Base-by-base conservation (phyloP, 2,113 vertebrate genomes). In the Upupa epops region DNA sequence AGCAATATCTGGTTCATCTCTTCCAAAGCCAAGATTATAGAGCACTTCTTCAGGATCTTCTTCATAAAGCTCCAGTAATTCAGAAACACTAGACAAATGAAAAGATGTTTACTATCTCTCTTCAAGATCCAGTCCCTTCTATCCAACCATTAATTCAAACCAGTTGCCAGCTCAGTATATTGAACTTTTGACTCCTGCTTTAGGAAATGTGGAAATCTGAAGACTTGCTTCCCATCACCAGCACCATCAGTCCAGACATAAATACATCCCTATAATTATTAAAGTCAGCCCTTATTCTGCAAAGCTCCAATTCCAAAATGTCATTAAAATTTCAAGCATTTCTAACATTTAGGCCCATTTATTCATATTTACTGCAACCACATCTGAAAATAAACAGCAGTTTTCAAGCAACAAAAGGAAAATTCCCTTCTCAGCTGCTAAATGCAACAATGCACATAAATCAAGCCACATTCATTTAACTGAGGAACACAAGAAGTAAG, bases 31-130 rank as follows among this genome's bases (percentile, higher is more conserved):
- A 48, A 99, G 98, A 96, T 99, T 99, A 87, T 99, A 98, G 14
- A 99, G 98, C 74, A 99, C 97, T 97, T 99, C 99, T 96, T 99
- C 99, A 8, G 99, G 99, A 95, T 99, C 99, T 95, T 99, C 99
- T 80, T 99, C 99, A 65, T 99, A 99, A 89, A 99, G 97, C 90
- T 99, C 99, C 97, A 99, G 96, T 86, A 99, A 96, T 95, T 99
- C 99, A 74, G 99, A 99, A 93, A 99, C 98, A 85, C 99, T 99
- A 97, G 13, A 85, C 52, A 88, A 93, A 90, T 31, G 19, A 80
- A 68, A 86, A 83, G 6, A 92, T 45, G 21, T 92, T 94, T 78
- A 88, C 15, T 16, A 65, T 55, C 21, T 76, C 36, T n/a, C 81
- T 76, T 70, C 17, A 81, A 51, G 36, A 75, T 31, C 29, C 22